Percentiles rank a stretch among this genome's conserved stretches.
Conservation (phyloP, 2,888 invertebrate species). For the Philhelius pedissequus region DNA sequence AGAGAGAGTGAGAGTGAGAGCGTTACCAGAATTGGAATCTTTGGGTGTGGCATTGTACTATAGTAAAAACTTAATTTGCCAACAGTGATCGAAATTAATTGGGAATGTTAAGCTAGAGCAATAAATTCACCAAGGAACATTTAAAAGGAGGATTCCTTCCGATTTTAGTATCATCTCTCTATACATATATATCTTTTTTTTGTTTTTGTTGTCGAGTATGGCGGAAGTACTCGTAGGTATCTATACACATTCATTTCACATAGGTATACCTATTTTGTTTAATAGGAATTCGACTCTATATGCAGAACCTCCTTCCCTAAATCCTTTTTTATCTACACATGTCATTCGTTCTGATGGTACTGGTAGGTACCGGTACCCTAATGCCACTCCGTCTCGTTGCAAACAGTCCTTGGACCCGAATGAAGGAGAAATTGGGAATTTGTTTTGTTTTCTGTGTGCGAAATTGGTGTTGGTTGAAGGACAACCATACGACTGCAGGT, state of each 20-base stretch:
- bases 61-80: constrained; percentile 68
- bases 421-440: constrained; percentile 31
- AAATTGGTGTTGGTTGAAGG: neutral
- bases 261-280: neutral
- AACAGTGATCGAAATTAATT: constrained; percentile 69
- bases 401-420: neutral
- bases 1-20: neutral
- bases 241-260: neutral
- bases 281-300: neutral
- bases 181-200: neutral
- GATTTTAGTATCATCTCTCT: constrained; percentile 37
- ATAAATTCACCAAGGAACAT: constrained; percentile 64
- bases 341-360: neutral
- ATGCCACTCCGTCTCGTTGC: neutral
- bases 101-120: constrained; percentile 66
- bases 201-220: neutral
- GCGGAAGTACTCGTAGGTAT: neutral
- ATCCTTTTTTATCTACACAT: neutral
- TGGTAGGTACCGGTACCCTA: too few relatives aligned
- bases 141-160: constrained; percentile 66
- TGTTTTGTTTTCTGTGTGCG: constrained; percentile 33
- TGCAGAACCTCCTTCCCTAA: constrained; percentile 11
- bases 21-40: neutral
- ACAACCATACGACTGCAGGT: constrained; percentile 7
- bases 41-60: constrained; percentile 27